Conservation (phyloP, 2,113 vertebrate species). For the Mungos mungo region DNA sequence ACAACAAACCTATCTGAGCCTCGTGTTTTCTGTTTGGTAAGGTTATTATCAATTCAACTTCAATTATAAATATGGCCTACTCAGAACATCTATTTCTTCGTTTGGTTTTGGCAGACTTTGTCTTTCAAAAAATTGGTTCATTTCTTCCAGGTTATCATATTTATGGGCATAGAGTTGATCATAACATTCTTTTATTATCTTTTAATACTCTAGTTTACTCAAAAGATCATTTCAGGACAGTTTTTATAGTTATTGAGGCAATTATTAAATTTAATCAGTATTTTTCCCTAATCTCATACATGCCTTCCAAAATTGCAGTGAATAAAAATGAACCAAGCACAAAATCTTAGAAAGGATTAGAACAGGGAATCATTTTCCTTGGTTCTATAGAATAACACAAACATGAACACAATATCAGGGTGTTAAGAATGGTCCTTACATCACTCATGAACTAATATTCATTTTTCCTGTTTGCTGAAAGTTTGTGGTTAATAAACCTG, state of each 20-base stretch:
- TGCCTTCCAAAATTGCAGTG: background rate
- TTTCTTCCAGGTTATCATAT: background rate
- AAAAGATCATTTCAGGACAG: background rate
- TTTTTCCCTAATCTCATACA: background rate
- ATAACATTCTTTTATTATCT: background rate
- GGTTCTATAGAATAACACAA: background rate
- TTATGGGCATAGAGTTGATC: background rate
- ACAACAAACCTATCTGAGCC: background rate
- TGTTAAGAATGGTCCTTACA: background rate
- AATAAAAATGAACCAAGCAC: background rate
- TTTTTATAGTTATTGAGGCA: background rate
- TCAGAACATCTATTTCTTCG: background rate
- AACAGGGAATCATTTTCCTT: background rate
- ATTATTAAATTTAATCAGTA: background rate
- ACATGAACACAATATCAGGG: background rate
- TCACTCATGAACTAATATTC: background rate
- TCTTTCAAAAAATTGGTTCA: background rate
- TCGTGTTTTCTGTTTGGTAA: background rate
- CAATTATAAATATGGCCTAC: background rate
- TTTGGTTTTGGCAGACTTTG: background rate
- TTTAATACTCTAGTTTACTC: background rate
- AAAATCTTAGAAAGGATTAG: background rate
- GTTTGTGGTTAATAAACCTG: background rate
- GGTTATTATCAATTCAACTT: background rate
- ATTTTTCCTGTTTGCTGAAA: background rate